Base-by-base conservation (phyloP, 2,113 vertebrate genomes). In the Glaucidium brasilianum region DNA sequence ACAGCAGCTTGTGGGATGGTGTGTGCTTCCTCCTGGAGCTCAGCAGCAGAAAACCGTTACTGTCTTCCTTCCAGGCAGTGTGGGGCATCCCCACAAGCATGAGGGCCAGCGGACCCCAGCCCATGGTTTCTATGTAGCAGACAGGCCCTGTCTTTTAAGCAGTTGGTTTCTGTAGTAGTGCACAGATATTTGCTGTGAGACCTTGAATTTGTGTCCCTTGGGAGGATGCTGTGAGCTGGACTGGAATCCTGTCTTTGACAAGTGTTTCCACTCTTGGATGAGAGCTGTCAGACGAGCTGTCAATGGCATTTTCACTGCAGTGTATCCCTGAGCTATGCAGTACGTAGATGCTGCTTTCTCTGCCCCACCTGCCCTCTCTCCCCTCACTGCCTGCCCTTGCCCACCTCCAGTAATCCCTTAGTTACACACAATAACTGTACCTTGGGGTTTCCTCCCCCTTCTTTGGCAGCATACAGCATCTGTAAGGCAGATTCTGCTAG, bases 371-470 rank as follows among this genome's bases (percentile, higher is more conserved):
- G 29, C 49, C 29, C 41, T 45, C 37, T 81, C 34, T 5, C 30
- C 30, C 52, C 17, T 3, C 16, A 26, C 55, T 15, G 22, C 35
- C 6, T 12, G 32, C 35, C 52, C 23, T 4, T 45, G 45, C 22
- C 3, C 22, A 2, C 59, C 37, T 47, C 29, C 29, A 32, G 21
- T 5, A 45, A 35, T 23, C 20, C 72, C 32, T 37, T 22, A 50
- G 27, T 2, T 18, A 59, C 20, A 77, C 7, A 37, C 12, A 10
- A 14, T 9, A 39, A 59, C 23, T 4, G 2, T 98, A 99, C 99
- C 99, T 99, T 99, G 73, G 99, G 99, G 95, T 99, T 99, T 62
- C 99, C 99, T 9, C 99, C 99, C 4, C 99, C 99, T 97, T 99
- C 99, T 94, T 99, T 99, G 92, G 99, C 99, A 11, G 99, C 99